Evolutionary conservation across 2,888 invertebrate species (phyloP), one percentile per base, ranked within the genome.

Genomic region (Drosophila robusta): DNA sequence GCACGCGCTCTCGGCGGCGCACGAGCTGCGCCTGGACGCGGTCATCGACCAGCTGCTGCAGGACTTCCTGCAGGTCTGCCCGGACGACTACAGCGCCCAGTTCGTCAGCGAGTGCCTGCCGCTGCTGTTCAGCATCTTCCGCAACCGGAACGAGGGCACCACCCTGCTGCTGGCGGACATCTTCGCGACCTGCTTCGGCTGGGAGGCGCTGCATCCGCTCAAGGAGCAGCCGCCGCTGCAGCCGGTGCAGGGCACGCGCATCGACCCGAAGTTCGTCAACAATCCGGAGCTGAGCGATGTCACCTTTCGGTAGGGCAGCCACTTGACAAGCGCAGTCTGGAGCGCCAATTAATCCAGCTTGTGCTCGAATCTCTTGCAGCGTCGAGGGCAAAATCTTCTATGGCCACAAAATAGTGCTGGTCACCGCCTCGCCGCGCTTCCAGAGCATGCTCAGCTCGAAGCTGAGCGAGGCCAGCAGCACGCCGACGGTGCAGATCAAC

Each of bases 261-360:
- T 98, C 79, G 98, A 98, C 93, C 97, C 97, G 0, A 96, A 97
- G 89, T 98, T 97, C 93, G 97, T 98, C 74, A 98, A 98, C 93
- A 98, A 98, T 93, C 97, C 97, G 0, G 97, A 97, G 89, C 93
- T 98, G 38, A 97, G 97, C 81, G 98, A 98, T 91, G 97, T 98
- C 29, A 97, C 97, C 60, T 98, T 98, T 92, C 93, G 94, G 94
- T 94, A 81, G 55, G 74, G 3, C 11, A 29, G 8, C 29, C 1
- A 2, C 29, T 29, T 29, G 29, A 2, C 2, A 26, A 26, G 26
- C 8, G 8, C 1, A 8, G 0, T 8, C 0, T 29, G 9, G 8
- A 3, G 8, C 2, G 29, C 3, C 3, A 29, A 14, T 16, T 39
- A 9, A 39, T 11, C 9, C 9, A 9, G 8, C 16, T 38, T 36